Base-by-base conservation (phyloP, 2,113 vertebrate species). In the Mesoclemmys tuberculata region DNA sequence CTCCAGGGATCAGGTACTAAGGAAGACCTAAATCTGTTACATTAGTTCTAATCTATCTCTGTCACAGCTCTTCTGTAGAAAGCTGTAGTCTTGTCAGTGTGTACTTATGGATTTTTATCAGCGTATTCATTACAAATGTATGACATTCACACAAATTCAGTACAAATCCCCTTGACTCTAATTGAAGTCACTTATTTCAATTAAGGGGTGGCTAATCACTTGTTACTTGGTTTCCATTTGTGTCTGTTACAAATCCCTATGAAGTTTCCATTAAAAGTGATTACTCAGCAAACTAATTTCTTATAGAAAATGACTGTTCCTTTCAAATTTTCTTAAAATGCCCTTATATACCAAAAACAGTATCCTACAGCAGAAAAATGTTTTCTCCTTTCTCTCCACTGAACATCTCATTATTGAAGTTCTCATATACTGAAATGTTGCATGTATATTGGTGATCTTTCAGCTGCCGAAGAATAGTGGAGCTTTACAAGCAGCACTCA, bases 91-190 rank as follows among this genome's bases (percentile, higher is more conserved):
- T 77, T 68, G n/a, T 35, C 27, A n/a, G 35, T 9, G 10, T 29
- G 10, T 6, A 84, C 41, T 61, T 55, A 77, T 48, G 61, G 54
- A 78, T 41, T 77, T 16, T 26, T 11, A 16, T 38, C 68, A 14
- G 21, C 55, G 13, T 38, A 49, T 11, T 85, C 1, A 0, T 78
- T 49, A 41, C 64, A 77, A 0, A 0, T 68, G 19, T 85, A n/a
- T 22, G n/a, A n/a, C n/a, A n/a, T n/a, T n/a, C n/a, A n/a, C n/a
- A n/a, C n/a, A n/a, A n/a, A n/a, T n/a, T n/a, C n/a, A n/a, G n/a
- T n/a, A n/a, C n/a, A n/a, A 78, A 64, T 7, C 44, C 27, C 16
- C 41, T 68, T 56, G 18, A 38, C 44, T 55, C 31, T 82, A 51
- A 78, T 10, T 78, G n/a, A 35, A 8, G 29, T 51, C 56, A 81